Evolutionary conservation across 2,888 invertebrate species (phyloP), one percentile per base, ranked within the genome.

Genomic region (Eupithecia inturbata): DNA sequence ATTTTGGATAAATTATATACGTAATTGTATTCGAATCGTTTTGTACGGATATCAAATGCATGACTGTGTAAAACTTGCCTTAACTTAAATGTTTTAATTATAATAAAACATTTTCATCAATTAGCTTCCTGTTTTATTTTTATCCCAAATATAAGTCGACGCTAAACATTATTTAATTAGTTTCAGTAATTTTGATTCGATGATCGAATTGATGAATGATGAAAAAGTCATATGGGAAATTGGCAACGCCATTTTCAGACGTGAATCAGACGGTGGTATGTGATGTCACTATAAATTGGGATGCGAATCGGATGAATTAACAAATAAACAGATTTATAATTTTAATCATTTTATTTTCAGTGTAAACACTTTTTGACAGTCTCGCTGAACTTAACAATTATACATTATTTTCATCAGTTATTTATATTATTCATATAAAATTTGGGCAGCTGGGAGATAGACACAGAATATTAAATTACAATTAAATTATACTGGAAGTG

Each of bases 331-430:
- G 82, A 81, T 74, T 64, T n/a, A 77, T 73, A 80, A 76, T 81
- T 83, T 86, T 86, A 82, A 79, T 79, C 79, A 80, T 84, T 84
- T 88, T 85, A 85, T 86, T 87, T 84, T 83, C 83, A 70, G 76
- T 78, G 78, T 78, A 75, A 76, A 75, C 74, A 70, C 70, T 76
- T 72, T 63, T 60, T 74, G 67, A 76, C 77, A 78, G 74, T 77
- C 77, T 80, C 79, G 73, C 75, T 70, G 67, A 75, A 67, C 73
- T 73, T 76, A 77, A 74, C 22, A 66, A 70, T 69, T 81, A 66
- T 82, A 83, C 75, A 79, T 72, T 62, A 66, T 49, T 66, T 71
- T 57, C 53, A 71, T 60, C 70, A 72, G 69, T 73, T 83, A 84
- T 85, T 79, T 84, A 85, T 83, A 85, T 19, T 70, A 76, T 73